Percentiles rank a stretch among this genome's conserved stretches.
phyloP scores from a whole-genome alignment of 2,797 vertebrate species.

The Phataginus tricuspis region DNA sequence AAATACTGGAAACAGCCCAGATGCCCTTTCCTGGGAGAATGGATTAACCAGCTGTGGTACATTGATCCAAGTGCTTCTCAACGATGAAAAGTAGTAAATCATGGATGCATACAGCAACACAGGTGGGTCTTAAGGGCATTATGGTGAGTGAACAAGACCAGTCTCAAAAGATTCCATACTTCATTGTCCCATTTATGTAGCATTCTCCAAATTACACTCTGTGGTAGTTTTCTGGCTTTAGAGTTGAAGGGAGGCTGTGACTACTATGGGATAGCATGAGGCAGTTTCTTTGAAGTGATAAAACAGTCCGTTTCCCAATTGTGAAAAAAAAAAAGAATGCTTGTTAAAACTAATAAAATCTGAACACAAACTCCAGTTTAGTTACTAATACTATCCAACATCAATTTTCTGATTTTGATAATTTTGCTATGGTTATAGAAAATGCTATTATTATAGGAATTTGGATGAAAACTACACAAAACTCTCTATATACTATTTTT shows the following conservation, averaged over 20 bases:
- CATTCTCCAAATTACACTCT: background rate
- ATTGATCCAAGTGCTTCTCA: background rate
- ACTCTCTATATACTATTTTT: background rate
- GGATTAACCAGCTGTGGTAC: background rate
- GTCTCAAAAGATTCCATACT: background rate
- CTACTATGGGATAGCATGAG: background rate
- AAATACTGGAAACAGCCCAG: background rate
- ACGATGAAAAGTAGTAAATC: background rate
- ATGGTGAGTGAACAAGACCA: background rate
- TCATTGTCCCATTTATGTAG: background rate
- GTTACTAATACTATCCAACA: background rate
- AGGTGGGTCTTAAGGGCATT: background rate
- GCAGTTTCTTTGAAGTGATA: background rate
- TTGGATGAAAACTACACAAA: background rate
- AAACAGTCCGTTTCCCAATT: background rate
- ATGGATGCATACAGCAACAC: no score
- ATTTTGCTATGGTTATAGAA: background rate
- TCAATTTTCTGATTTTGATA: background rate
- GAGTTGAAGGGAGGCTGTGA: background rate
- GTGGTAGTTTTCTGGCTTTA: background rate
- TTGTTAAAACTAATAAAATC: background rate
- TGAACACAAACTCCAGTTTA: background rate
- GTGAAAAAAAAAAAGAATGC: background rate
- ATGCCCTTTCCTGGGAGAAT: background rate
- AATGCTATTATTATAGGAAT: background rate